A percentile compares a stretch with the other conserved stretches of the same genome.
phyloP scores from a whole-genome alignment of 2,797 vertebrate genomes.

The Cyclura pinguis region DNA sequence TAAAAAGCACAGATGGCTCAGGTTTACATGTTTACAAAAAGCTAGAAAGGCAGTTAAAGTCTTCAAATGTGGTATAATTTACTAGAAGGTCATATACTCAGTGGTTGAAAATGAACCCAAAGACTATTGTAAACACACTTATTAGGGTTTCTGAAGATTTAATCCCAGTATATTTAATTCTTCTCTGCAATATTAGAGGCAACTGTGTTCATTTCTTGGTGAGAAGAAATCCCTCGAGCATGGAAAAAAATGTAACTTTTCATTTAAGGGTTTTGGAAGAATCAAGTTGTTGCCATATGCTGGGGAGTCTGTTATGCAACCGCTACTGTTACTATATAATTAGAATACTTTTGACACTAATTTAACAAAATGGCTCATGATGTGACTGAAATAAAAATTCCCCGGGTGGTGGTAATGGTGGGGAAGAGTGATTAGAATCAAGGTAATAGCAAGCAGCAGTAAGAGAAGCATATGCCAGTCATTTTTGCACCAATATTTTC shows the following conservation, averaged over 20 bases:
- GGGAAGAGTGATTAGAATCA: slow-evolving; percentile 44
- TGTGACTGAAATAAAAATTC: slow-evolving; percentile 51
- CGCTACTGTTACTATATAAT: slow-evolving; percentile 69
- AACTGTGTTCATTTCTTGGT: slow-evolving; percentile 53
- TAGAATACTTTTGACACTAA: slow-evolving; percentile 70
- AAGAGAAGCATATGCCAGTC: background rate
- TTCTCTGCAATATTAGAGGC: slow-evolving; percentile 61
- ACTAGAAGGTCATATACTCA: slow-evolving; percentile 69
- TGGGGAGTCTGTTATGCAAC: slow-evolving; percentile 53
- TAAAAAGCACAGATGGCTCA: slow-evolving; percentile 79
- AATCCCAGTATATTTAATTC: slow-evolving; percentile 51
- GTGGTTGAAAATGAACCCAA: slow-evolving; percentile 66
- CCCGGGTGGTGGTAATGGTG: background rate
- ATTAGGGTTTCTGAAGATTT: slow-evolving; percentile 62
- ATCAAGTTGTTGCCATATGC: slow-evolving; percentile 50
- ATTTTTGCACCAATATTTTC: slow-evolving; percentile 40
- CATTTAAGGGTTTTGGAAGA: slow-evolving; percentile 33
- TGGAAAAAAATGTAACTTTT: slow-evolving; percentile 63
- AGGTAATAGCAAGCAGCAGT: slow-evolving; percentile 33
- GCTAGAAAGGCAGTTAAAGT: slow-evolving; percentile 71
- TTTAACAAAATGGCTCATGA: slow-evolving; percentile 40
- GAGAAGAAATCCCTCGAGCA: slow-evolving; percentile 67
- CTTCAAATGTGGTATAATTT: slow-evolving; percentile 68
- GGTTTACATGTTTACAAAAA: slow-evolving; percentile 75
- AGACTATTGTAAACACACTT: slow-evolving; percentile 65